A percentile compares a stretch with the other conserved stretches of the same genome.
These are phyloP conservation scores for Rotaria magnacalcarata DNA, from an alignment of 2,888 invertebrate species.

Conservation along the genomic window DNA sequence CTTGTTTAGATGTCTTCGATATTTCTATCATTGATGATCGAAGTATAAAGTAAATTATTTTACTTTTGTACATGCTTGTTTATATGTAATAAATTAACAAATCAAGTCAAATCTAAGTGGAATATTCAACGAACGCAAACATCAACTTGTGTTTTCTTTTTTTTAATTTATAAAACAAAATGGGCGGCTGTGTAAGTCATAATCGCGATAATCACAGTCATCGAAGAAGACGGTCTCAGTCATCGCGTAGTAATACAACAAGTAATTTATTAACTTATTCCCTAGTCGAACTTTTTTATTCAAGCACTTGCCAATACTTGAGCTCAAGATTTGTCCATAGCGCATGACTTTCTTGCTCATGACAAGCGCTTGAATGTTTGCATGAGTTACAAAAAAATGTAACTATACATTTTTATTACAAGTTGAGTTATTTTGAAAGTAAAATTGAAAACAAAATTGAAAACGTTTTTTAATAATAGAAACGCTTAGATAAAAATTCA, in stretches of 20 bases:
- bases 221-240: slow-evolving; percentile 24
- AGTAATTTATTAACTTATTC: not conserved
- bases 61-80: not conserved
- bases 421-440: too few relatives aligned
- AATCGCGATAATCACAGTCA: not conserved
- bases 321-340: too few relatives aligned
- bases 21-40: not conserved
- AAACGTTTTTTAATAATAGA: too few relatives aligned
- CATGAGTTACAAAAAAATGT: too few relatives aligned
- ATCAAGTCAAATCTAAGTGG: not conserved
- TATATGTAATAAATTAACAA: not conserved
- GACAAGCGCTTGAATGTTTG: too few relatives aligned
- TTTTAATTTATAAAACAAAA: not conserved
- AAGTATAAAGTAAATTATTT: not conserved
- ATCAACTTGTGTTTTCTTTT: too few relatives aligned
- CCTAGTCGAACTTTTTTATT: too few relatives aligned
- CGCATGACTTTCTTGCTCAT: too few relatives aligned
- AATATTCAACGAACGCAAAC: not conserved
- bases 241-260: slow-evolving; percentile 48
- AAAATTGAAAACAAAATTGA: too few relatives aligned
- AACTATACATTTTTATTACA: too few relatives aligned
- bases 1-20: not conserved
- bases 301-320: too few relatives aligned
- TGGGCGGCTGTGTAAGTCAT: slow-evolving; percentile 16
- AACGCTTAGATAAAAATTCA: too few relatives aligned